Conservation (phyloP, 2,113 vertebrate species). For the Pelmatolapia mariae region DNA sequence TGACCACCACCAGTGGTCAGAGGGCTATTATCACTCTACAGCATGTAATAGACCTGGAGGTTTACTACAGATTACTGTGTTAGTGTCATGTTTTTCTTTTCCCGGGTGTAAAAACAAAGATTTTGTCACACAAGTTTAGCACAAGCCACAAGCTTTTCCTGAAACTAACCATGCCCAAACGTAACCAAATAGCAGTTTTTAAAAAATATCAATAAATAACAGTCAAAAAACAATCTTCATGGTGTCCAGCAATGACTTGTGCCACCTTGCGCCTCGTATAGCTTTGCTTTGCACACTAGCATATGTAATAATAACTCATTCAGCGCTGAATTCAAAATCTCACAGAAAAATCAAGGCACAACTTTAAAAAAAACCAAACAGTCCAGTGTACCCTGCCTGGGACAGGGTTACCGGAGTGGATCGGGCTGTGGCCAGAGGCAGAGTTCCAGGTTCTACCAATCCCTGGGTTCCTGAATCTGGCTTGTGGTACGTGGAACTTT, state of each 20-base stretch:
- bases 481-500: not conserved
- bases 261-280: not conserved
- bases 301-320: not conserved
- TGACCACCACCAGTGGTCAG: too few relatives aligned
- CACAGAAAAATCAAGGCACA: not conserved
- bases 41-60: not conserved
- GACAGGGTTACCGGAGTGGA: accelerated
- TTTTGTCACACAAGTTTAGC: not conserved
- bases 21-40: not conserved
- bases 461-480: not conserved
- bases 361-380: not conserved
- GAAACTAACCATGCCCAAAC: not conserved
- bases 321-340: not conserved
- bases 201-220: not conserved
- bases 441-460: not conserved
- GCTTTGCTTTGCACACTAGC: not conserved
- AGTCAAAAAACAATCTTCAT: not conserved
- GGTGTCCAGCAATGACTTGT: not conserved
- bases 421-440: not conserved
- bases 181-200: not conserved
- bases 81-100: not conserved
- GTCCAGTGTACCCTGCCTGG: not conserved
- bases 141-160: not conserved
- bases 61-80: not conserved
- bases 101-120: not conserved